Base-by-base conservation (phyloP, 2,797 vertebrate species). In the Ciconia nigra region DNA sequence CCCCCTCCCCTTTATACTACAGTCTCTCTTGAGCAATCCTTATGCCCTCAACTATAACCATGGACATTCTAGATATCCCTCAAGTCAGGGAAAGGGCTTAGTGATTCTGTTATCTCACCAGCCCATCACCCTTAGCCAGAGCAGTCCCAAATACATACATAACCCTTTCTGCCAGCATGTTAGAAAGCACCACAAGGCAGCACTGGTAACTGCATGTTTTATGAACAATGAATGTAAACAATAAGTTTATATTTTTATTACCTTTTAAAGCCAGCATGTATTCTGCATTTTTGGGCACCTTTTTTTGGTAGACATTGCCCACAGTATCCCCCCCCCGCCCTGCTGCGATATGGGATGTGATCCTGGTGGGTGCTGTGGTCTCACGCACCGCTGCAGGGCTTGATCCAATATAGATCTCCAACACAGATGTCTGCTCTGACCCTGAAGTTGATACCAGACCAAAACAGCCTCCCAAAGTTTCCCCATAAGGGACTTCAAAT, bases 231-330 rank as follows among this genome's bases (percentile, higher is more conserved):
- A 42, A 25, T n/a, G 25, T 20, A 58, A 76, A 24, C 13, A 54
- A 6, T 11, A 9, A 73, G 15, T 54, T 47, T 54, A 28, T 35
- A 44, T 51, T 65, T 65, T 57, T 25, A 29, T 12, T 61, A 8
- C 9, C 10, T 44, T 82, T 73, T 65, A 65, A 82, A 61, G 25
- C 18, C 29, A 83, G 29, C 20, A 13, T 24, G 8, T 80, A 11
- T 55, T 66, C 29, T 1, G 13, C 15, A 15, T 22, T 1, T 0
- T 9, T 42, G 12, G 35, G 46, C 16, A 37, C 7, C 12, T 10
- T 28, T 55, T 55, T 65, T 54, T 33, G 42, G 7, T 46, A 46
- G 42, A 26, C 6, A 1, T 19, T 63, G 19, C 19, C 22, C 44
- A 15, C 12, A 8, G n/a, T 13, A 57, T 9, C 37, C 5, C 5